A percentile compares a stretch with the other conserved stretches of the same genome.
These are phyloP conservation scores for Tortricodes alternella DNA, from an alignment of 2,888 invertebrate genomes.

Conservation along the genomic window DNA sequence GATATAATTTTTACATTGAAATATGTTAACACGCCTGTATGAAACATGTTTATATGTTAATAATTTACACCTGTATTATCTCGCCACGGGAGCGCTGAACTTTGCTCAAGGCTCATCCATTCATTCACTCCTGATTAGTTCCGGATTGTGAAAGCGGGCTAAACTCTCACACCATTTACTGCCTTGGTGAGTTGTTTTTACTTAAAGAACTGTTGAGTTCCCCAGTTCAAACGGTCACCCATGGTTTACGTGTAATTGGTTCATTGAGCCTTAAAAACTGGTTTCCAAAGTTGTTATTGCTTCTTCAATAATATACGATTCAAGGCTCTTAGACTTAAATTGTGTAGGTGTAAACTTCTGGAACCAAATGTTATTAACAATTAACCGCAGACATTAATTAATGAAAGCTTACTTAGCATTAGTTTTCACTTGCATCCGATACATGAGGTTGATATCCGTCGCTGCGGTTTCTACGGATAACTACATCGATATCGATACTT, in stretches of 20 bases:
- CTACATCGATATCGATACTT: conserved; percentile 4
- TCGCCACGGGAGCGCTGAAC: conserved; percentile 55
- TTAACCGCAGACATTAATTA: conserved; percentile 18
- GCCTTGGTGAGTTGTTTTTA: conserved; percentile 30
- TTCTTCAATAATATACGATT: neutral
- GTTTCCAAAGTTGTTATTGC: too few relatives aligned
- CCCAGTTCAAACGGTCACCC: conserved; percentile 1
- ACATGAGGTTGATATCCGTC: conserved; percentile 8
- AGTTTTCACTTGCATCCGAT: conserved; percentile 25
- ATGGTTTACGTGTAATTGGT: conserved; percentile 9
- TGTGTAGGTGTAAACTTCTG: neutral
- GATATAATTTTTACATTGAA: neutral
- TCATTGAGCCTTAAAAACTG: conserved; percentile 10
- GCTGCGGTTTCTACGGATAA: conserved; percentile 17
- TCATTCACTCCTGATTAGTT: conserved; percentile 62
- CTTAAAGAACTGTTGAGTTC: conserved; percentile 27
- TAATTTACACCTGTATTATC: conserved; percentile 16
- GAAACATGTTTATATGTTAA: neutral
- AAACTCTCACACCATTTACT: conserved; percentile 33
- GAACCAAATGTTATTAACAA: neutral
- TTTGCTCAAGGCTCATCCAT: conserved; percentile 43
- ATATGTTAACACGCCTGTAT: neutral
- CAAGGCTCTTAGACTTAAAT: neutral
- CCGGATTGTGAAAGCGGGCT: conserved; percentile 46
- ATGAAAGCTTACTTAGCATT: conserved; percentile 26